phyloP scores from a whole-genome alignment of 2,888 invertebrate genomes.

The Dasysyrphus tricinctus region DNA sequence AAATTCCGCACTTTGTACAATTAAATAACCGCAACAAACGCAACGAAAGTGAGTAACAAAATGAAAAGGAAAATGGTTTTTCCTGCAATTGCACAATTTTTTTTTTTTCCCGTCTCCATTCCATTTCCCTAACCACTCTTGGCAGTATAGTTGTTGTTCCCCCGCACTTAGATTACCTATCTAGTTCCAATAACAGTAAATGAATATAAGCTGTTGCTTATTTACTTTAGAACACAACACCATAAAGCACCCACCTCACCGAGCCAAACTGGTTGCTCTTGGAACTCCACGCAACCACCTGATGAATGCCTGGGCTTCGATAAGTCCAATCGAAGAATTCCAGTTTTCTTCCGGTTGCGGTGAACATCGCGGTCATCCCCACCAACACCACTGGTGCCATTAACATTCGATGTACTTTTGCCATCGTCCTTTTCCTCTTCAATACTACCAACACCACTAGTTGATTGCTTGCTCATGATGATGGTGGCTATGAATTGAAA shows the following conservation, averaged over 20 bases:
- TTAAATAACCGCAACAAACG: conserved; percentile 25
- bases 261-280: conserved; percentile 79
- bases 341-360: conserved; percentile 79
- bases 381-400: conserved; percentile 13
- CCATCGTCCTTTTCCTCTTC: conserved; percentile 28
- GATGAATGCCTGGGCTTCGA: conserved; percentile 84
- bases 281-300: conserved; percentile 84
- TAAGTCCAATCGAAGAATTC: conserved; percentile 84
- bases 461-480: conserved; percentile 74
- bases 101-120: not conserved
- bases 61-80: conserved; percentile 43
- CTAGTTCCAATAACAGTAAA: conserved; percentile 49
- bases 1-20: conserved; percentile 14
- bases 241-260: conserved; percentile 78
- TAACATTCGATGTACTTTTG: conserved; percentile 32
- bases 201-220: conserved; percentile 50
- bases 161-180: conserved; percentile 17
- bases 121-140: not conserved
- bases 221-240: conserved; percentile 40
- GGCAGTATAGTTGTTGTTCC: conserved; percentile 23
- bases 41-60: conserved; percentile 40
- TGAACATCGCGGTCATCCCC: conserved; percentile 43
- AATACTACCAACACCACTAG: conserved; percentile 44
- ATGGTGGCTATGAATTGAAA: conserved; percentile 55
- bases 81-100: conserved; percentile 47